phyloP scores from a whole-genome alignment of 37 sponge, comb jelly and placozoan species.

The Beroe forskalii region DNA sequence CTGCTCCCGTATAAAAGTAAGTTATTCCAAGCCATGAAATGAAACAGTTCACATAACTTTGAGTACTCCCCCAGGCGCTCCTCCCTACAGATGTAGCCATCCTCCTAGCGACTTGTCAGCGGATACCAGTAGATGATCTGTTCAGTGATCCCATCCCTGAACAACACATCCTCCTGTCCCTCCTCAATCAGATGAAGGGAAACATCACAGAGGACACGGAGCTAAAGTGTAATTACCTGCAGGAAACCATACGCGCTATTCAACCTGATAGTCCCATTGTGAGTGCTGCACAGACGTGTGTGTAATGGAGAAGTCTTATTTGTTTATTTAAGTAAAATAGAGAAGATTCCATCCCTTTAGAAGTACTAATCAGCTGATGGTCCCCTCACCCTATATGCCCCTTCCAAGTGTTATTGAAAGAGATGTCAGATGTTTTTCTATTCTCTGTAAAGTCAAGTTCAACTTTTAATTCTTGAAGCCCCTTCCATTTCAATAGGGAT shows the following conservation, averaged over 20 bases:
- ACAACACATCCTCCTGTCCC: neutral
- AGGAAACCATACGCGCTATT: neutral
- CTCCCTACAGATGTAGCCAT: neutral
- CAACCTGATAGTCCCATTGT: neutral
- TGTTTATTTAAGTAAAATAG: no score
- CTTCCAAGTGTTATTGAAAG: neutral
- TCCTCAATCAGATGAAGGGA: neutral
- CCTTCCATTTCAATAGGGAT: no score
- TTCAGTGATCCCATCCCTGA: neutral
- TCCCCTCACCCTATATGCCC: neutral
- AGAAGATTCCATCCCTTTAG: no score
- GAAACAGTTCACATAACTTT: neutral
- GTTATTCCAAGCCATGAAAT: no score
- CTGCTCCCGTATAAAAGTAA: no score
- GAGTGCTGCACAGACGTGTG: no score
- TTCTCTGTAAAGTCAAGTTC: no score
- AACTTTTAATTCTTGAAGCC: no score
- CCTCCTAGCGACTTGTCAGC: neutral
- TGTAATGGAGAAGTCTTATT: no score
- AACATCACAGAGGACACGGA: neutral
- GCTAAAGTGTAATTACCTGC: neutral
- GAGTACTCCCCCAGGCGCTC: neutral
- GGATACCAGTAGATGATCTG: conserved; percentile 11
- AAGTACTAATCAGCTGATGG: no score
- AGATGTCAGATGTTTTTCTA: neutral